These are phyloP conservation scores for Numida meleagris DNA, from an alignment of 2,113 vertebrate species.

Conservation along the genomic window DNA sequence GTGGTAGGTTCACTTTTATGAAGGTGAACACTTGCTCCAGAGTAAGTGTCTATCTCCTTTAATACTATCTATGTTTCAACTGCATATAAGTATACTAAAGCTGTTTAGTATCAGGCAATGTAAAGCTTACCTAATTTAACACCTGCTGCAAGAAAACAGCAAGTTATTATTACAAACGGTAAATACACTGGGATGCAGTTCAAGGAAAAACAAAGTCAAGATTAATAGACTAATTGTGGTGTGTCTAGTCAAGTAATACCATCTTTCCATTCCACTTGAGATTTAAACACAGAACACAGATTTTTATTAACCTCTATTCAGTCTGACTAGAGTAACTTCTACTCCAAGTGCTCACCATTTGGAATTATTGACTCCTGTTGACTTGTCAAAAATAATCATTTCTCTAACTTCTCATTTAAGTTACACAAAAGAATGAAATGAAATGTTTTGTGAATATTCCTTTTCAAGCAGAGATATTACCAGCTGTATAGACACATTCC, in stretches of 20 bases:
- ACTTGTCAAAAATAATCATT: not conserved
- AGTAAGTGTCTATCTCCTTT: not conserved
- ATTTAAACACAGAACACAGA: not conserved
- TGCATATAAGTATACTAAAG: not conserved
- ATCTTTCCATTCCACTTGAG: not conserved
- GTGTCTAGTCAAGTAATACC: no score
- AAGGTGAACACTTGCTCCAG: not conserved
- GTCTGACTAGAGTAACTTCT: not conserved
- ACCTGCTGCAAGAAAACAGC: not conserved
- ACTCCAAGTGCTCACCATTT: not conserved
- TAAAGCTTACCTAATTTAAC: not conserved
- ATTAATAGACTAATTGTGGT: not conserved
- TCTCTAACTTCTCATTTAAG: not conserved
- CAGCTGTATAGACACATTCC: not conserved
- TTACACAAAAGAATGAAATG: not conserved
- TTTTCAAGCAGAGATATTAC: not conserved
- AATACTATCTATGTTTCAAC: rapidly evolving
- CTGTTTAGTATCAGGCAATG: not conserved
- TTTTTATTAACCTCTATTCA: not conserved
- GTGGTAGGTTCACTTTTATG: not conserved
- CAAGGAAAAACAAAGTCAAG: not conserved
- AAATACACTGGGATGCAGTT: not conserved
- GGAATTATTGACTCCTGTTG: not conserved
- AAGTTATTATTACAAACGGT: not conserved
- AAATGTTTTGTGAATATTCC: not conserved